phyloP scores from a whole-genome alignment of 2,888 invertebrate genomes.

The Caenorhabditis sulstoni region DNA sequence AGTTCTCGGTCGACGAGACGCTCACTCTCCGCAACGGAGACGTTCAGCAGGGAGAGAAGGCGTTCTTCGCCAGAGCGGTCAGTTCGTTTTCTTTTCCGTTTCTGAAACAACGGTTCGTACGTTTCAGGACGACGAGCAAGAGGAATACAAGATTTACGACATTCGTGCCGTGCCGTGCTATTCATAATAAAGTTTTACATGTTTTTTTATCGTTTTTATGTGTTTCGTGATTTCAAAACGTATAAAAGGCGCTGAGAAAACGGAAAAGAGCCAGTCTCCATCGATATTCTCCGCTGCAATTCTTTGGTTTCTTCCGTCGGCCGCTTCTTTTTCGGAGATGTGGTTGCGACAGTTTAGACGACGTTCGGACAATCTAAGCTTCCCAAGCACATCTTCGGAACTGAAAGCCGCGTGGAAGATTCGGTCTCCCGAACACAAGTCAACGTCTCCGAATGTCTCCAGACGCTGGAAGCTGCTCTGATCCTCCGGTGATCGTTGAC shows the following conservation, averaged over 20 bases:
- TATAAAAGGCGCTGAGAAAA: background rate
- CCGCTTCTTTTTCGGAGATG: too few species aligned
- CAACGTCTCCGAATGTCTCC: too few species aligned
- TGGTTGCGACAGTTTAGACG: too few species aligned
- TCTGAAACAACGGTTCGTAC: background rate
- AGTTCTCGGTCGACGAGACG: conserved; percentile 46
- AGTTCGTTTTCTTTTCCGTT: background rate
- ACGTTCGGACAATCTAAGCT: too few species aligned
- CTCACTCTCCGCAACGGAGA: conserved; percentile 30
- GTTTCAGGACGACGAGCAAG: conserved; percentile 41
- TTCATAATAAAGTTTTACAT: conserved; percentile 28
- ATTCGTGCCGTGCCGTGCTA: conserved; percentile 42
- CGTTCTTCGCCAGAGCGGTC: conserved; percentile 48
- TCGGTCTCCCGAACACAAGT: too few species aligned
- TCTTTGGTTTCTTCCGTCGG: background rate
- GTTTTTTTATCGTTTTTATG: background rate
- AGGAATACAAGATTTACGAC: conserved; percentile 45
- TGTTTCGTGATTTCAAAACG: background rate
- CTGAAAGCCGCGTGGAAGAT: too few species aligned
- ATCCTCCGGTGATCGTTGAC: too few species aligned
- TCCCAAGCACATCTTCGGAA: too few species aligned
- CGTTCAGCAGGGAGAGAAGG: conserved; percentile 33
- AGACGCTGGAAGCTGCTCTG: too few species aligned
- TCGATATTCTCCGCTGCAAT: background rate
- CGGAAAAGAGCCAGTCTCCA: conserved; percentile 4